Percentiles rank a stretch among this genome's conserved stretches.
Conservation (phyloP, 2,113 vertebrate genomes). For the Acinonyx jubatus region DNA sequence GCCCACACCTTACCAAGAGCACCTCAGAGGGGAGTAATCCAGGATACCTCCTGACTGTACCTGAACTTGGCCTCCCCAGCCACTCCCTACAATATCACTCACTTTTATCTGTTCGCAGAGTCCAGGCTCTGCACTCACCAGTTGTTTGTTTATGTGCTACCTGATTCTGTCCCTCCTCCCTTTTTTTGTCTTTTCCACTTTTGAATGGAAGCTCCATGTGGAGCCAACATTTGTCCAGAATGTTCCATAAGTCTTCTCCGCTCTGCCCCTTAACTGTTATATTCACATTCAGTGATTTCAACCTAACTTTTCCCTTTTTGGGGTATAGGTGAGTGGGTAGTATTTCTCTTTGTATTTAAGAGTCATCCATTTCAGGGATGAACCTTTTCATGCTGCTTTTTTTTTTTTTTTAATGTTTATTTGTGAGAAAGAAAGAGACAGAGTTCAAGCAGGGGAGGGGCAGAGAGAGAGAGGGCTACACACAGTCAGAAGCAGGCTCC, state of each 20-base stretch:
- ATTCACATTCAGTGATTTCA: neutral
- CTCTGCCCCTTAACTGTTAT: neutral
- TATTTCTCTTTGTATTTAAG: neutral
- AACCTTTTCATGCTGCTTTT: neutral
- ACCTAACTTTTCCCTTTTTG: neutral
- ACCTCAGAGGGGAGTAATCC: neutral
- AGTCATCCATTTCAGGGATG: neutral
- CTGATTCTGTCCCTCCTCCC: neutral
- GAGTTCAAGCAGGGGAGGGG: no score
- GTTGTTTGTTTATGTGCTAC: neutral
- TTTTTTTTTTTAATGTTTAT: no score
- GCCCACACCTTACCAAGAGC: neutral
- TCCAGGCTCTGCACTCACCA: neutral
- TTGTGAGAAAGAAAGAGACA: no score
- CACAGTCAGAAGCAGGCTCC: no score
- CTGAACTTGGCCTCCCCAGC: rapidly evolving
- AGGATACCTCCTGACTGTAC: neutral
- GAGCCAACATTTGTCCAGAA: neutral
- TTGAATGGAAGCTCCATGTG: neutral
- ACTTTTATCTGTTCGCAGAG: neutral
- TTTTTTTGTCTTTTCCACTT: neutral
- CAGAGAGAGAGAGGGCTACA: no score
- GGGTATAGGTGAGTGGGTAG: neutral
- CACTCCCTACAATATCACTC: neutral
- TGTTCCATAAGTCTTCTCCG: neutral